A percentile compares a stretch with the other conserved stretches of the same genome.
phyloP scores from a whole-genome alignment of 2,888 invertebrate species.

The Drosophila barbarae region DNA sequence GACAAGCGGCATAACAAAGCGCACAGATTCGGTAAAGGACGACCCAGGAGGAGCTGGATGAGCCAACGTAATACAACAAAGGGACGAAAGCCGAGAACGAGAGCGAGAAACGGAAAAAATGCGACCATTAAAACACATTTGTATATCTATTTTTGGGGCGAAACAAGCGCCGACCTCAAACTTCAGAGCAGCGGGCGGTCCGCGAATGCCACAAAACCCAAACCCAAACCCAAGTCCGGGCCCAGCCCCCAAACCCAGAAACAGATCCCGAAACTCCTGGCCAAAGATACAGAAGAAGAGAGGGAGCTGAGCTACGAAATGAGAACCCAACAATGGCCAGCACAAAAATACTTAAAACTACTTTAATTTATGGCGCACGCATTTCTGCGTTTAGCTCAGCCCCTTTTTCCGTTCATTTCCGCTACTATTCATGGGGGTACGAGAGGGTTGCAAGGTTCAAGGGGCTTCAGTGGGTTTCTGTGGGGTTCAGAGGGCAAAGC shows the following conservation, averaged over 20 bases:
- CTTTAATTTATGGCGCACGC: conserved; percentile 74
- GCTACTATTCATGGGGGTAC: conserved; percentile 32
- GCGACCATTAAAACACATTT: conserved; percentile 75
- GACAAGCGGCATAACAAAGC: conserved; percentile 73
- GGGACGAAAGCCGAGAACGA: conserved; percentile 16
- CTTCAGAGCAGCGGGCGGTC: conserved; percentile 33
- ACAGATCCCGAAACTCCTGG: conserved; percentile 36
- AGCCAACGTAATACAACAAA: conserved; percentile 43
- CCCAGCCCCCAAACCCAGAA: conserved; percentile 42
- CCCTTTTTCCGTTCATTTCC: conserved; percentile 39
- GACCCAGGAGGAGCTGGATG: conserved; percentile 28
- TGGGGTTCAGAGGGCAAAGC: conserved; percentile 51
- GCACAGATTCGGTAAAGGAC: conserved; percentile 59
- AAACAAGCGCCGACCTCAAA: conserved; percentile 43
- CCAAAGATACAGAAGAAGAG: conserved; percentile 30
- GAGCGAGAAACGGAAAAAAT: conserved; percentile 49
- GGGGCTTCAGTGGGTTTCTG: background rate
- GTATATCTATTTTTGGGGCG: conserved; percentile 72
- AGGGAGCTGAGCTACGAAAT: background rate
- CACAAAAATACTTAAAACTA: conserved; percentile 64
- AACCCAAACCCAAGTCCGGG: conserved; percentile 31
- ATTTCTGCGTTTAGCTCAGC: conserved; percentile 63
- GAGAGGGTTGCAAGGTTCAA: conserved; percentile 9
- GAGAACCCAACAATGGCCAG: conserved; percentile 24
- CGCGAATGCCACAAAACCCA: conserved; percentile 38